Evolutionary conservation across 2,797 vertebrate species (phyloP), one percentile per base, ranked within the genome.

Genomic region (Gobionotothen gibberifrons): DNA sequence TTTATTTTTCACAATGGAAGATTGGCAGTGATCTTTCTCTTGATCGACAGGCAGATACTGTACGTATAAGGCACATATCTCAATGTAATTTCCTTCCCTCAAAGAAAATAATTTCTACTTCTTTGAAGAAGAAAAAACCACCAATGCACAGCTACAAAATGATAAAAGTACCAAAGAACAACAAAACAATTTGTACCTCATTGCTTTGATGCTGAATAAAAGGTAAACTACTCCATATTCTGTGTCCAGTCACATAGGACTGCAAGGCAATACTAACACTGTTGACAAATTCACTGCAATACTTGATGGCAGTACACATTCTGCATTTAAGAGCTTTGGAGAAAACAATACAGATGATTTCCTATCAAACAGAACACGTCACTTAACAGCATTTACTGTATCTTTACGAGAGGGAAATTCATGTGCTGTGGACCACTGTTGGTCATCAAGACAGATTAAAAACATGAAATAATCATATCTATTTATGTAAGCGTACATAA

Each of bases 1-100:
- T 82, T 82, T 90, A 36, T 36, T 80, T 91, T 84, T 93, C 91
- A 95, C 93, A 95, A 91, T 90, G 91, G 90, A 92, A 93, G 89
- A 90, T 92, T 95, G 96, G 94, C 95, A 94, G 96, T 94, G 93
- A 92, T 95, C 93, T 92, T 94, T 95, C 94, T 96, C 93, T 95
- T 92, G 91, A 92, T 73, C 71, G 90, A 92, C 92, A 93, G 95
- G 96, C 84, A 92, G 90, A 95, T 95, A 36, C 32, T 36, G 32
- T 36, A 89, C 78, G 71, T 87, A 94, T 98, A 99, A 99, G 97
- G 97, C 98, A 99, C 97, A 95, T 95, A 96, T 94, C 95, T 96
- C 85, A 88, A 8, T 72, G 93, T 90, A 89, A 94, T 90, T 91
- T 86, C 89, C 90, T 89, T 86, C 79, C 85, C 85, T 91, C 56